Base-by-base conservation (phyloP, 2,113 vertebrate species). In the Odocoileus virginianus region DNA sequence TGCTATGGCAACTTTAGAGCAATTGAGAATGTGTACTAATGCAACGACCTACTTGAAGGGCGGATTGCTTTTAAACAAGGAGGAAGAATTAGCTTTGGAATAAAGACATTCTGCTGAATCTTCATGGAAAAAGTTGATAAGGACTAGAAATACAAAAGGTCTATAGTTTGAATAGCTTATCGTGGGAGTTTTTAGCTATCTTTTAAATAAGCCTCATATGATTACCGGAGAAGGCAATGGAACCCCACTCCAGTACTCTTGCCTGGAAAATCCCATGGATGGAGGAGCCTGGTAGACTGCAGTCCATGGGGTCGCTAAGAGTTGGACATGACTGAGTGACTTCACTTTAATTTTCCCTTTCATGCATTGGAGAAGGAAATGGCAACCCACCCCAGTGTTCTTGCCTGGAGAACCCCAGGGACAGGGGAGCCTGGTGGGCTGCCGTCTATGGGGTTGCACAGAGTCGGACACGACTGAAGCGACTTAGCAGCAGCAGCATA, bases 1-100 rank as follows among this genome's bases (percentile, higher is more conserved):
- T 88, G 71, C 92, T 89, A 92, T 94, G 92, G 97, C 91, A 97
- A 97, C 92, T 85, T 61, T 90, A 54, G 61, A 91, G 81, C 61
- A 95, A 57, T 47, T 64, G 58, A 89, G 94, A 95, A 74, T 64
- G 55, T 54, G 45, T 85, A 57, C 67, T 85, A 61, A 90, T 47
- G 50, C 88, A 89, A 96, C 97, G 61, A 91, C 85, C 47, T 93
- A 55, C 92, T 93, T 40, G 23, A 88, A 90, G 16, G 61, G 90
- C 79, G 90, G 50, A 79, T 95, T 95, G 60, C 74, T 79, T 90
- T 94, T 87, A 85, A 94, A 95, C 57, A 58, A 58, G n/a, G 74
- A 90, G 58, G 47, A 58, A 97, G 83, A 91, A 94, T 82, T 95
- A 88, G 47, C 28, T 96, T 97, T 82, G 91, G 12, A 52, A 33